Evolutionary conservation across 1,140 invertebrate species (phyloP).

Genomic region (Penaeus indicus): DNA sequence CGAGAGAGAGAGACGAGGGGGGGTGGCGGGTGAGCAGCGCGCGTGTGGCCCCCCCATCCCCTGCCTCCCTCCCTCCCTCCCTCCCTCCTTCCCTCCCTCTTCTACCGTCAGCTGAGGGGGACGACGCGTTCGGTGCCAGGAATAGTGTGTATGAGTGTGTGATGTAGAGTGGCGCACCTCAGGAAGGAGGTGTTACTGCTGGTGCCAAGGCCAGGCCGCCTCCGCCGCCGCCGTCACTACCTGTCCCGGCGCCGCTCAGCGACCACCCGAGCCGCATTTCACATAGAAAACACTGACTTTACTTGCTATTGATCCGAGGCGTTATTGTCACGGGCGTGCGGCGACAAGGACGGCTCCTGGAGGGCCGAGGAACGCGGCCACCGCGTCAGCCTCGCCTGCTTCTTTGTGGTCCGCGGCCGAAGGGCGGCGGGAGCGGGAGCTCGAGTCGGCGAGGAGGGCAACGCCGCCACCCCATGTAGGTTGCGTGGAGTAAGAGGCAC

Average conservation of each 20-base stretch:
- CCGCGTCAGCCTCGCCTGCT: too few relatives aligned
- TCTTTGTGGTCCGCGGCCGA: too few relatives aligned
- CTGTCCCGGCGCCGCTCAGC: not conserved
- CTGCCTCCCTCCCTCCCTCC: not conserved
- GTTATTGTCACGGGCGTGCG: not conserved
- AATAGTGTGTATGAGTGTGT: conserved; percentile 30
- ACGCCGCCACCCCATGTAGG: too few relatives aligned
- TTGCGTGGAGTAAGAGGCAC: too few relatives aligned
- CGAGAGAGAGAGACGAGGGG: too few relatives aligned
- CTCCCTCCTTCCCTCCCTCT: not conserved
- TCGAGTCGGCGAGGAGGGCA: too few relatives aligned
- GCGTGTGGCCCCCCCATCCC: not conserved
- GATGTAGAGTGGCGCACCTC: conserved; percentile 15
- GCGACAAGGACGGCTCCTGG: not conserved
- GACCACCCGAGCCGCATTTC: not conserved
- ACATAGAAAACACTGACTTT: conserved; percentile 15
- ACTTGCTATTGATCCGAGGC: conserved; percentile 12
- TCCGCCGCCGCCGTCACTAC: conserved; percentile 7
- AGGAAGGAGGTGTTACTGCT: not conserved
- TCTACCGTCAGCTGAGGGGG: not conserved
- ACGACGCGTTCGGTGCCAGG: not conserved
- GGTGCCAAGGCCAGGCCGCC: conserved; percentile 21
- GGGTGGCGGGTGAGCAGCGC: too few relatives aligned
- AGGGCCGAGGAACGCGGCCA: not conserved
- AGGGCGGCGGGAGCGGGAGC: too few relatives aligned